These are phyloP conservation scores for Corticium candelabrum DNA, from an alignment of 37 sponge, comb jelly and placozoan species.

Conservation along the genomic window DNA sequence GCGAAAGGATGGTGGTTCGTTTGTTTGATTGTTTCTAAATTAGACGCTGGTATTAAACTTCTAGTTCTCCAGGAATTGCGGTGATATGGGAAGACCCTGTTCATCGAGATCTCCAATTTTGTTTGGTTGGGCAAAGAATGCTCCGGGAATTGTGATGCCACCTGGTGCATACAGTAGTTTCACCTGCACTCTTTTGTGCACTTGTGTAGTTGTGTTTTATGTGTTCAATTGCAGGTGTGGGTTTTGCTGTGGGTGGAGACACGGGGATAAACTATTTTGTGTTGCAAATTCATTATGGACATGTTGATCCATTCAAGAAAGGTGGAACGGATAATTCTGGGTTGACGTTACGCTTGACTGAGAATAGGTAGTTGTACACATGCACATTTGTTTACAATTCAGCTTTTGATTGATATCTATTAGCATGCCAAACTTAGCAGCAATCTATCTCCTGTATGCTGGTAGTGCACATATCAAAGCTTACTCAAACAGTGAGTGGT, in stretches of 20 bases:
- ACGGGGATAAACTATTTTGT: slow-evolving; percentile 42
- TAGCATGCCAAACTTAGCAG: too few relatives aligned
- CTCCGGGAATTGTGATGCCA: slow-evolving; percentile 52
- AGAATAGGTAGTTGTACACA: too few relatives aligned
- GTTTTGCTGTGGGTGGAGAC: slow-evolving; percentile 49
- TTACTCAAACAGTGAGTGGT: too few relatives aligned
- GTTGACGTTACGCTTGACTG: slow-evolving; percentile 12
- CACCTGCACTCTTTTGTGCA: too few relatives aligned
- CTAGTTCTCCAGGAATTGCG: neutral
- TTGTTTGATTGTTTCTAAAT: too few relatives aligned
- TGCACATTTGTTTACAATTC: too few relatives aligned
- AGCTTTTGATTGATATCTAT: too few relatives aligned
- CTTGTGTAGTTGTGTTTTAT: too few relatives aligned
- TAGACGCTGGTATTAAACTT: too few relatives aligned
- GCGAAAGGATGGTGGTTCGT: neutral
- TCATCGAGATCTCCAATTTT: slow-evolving; percentile 2
- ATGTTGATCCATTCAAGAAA: too few relatives aligned
- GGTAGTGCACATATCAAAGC: too few relatives aligned
- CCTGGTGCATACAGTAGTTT: slow-evolving; percentile 19
- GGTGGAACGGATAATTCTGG: slow-evolving; percentile 28
- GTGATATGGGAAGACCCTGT: neutral
- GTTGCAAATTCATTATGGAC: slow-evolving; percentile 73
- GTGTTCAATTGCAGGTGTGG: slow-evolving; percentile 70
- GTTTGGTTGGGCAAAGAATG: slow-evolving; percentile 75
- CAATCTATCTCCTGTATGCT: too few relatives aligned